Evolutionary conservation across 2,797 vertebrate genomes (phyloP).

Genomic region (Syndactyla subalaris): DNA sequence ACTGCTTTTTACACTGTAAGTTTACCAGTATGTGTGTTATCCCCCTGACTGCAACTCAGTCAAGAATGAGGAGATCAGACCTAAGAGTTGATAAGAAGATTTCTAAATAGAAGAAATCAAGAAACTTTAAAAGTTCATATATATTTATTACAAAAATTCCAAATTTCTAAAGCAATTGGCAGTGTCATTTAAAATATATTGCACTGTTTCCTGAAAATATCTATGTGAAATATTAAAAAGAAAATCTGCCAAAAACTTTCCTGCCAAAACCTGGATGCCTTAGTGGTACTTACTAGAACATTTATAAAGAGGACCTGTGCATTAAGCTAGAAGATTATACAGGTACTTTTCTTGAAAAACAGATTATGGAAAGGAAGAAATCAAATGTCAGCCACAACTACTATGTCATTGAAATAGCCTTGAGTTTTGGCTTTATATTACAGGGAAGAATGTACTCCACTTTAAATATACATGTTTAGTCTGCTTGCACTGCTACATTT

Average conservation of each 20-base stretch:
- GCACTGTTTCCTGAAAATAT: background rate
- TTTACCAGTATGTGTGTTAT: background rate
- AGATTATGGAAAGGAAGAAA: background rate
- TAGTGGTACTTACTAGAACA: background rate
- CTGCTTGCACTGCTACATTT: background rate
- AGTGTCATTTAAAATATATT: background rate
- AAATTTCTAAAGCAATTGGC: background rate
- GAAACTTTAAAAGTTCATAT: background rate
- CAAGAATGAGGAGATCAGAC: background rate
- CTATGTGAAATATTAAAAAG: background rate
- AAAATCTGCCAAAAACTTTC: background rate
- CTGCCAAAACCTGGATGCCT: background rate
- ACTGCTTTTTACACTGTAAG: background rate
- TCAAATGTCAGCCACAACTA: background rate
- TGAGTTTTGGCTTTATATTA: background rate
- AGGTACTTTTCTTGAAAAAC: background rate
- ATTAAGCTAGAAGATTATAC: background rate
- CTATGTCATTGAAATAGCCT: background rate
- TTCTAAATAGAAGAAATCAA: background rate
- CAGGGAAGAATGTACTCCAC: background rate
- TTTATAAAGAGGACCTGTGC: background rate
- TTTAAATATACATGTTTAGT: conserved; percentile 1
- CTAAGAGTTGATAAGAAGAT: background rate
- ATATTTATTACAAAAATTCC: background rate
- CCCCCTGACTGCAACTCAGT: background rate